phyloP scores from a whole-genome alignment of 2,113 vertebrate genomes.

The Cnemophilus loriae region DNA sequence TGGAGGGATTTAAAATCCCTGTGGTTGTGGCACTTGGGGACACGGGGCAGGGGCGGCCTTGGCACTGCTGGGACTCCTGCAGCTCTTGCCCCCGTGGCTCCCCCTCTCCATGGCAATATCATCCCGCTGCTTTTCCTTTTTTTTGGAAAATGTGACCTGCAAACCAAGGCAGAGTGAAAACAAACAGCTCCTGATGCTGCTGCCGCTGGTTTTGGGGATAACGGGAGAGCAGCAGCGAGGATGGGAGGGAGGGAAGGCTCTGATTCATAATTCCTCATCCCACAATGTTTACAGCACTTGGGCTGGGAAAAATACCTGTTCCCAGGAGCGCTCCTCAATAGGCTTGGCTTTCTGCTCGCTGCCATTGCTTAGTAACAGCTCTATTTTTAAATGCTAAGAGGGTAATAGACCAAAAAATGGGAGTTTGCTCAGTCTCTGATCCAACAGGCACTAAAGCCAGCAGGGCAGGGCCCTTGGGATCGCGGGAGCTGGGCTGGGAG shows the following conservation, averaged over 20 bases:
- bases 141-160: background rate
- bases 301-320: conserved; percentile 48
- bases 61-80: background rate
- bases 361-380: conserved; percentile 50
- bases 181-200: background rate
- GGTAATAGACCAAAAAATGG: background rate
- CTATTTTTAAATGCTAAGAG: conserved; percentile 50
- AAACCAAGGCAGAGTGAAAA: background rate
- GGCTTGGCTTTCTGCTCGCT: background rate
- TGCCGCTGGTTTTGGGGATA: background rate
- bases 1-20: background rate
- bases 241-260: background rate
- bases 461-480: rapidly evolving
- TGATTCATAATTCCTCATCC: conserved; percentile 36
- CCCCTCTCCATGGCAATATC: rapidly evolving
- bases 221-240: background rate
- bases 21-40: background rate
- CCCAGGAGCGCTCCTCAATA: background rate
- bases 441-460: rapidly evolving
- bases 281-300: background rate
- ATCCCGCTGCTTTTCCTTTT: background rate
- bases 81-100: rapidly evolving
- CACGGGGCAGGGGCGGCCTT: background rate
- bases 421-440: background rate
- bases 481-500: background rate